Evolutionary conservation across 2,113 vertebrate genomes (phyloP), one percentile per base, ranked within the genome.

Genomic region (Oryzias curvinotus): DNA sequence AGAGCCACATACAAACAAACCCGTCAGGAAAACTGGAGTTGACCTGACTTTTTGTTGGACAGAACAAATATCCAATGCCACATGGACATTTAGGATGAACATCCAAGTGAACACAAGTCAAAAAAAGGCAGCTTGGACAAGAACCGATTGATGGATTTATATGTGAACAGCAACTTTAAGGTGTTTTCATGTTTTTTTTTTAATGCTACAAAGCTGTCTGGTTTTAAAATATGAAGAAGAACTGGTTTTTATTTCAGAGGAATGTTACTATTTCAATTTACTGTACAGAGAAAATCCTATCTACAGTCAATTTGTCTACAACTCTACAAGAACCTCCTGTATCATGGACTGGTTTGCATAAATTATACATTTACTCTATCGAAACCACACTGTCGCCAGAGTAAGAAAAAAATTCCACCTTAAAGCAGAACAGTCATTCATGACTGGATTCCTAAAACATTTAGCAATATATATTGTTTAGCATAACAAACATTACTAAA

Each of bases 201-300:
- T 42, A 52, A 65, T 52, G 62, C 25, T 52, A 25, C 58, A 57
- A 41, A 61, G 75, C 66, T 63, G 47, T 55, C 70, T 61, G 64
- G 46, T 62, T 57, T 72, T 75, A 61, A 43, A 64, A 26, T 49
- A 17, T 43, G 54, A 61, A 71, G 13, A 43, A 53, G 54, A 65
- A 75, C 70, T 64, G 75, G 49, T 80, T 75, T 80, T 77, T 63
- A n/a, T 44, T 68, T 70, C 82, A 25, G 60, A 59, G 73, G 63
- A 12, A 43, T 61, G 55, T 79, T 72, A 77, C 67, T 66, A 72
- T 83, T 77, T 36, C 36, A 36, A 36, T 36, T 79, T 0, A 43
- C 52, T 3, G 55, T 63, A 46, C 51, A 23, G 83, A 71, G 62
- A 55, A 57, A 54, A 63, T 73, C 77, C 68, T 61, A 73, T 62